These are phyloP conservation scores for Rambutsinella grinnellia DNA, from an alignment of 2,888 invertebrate genomes.

Conservation along the genomic window DNA sequence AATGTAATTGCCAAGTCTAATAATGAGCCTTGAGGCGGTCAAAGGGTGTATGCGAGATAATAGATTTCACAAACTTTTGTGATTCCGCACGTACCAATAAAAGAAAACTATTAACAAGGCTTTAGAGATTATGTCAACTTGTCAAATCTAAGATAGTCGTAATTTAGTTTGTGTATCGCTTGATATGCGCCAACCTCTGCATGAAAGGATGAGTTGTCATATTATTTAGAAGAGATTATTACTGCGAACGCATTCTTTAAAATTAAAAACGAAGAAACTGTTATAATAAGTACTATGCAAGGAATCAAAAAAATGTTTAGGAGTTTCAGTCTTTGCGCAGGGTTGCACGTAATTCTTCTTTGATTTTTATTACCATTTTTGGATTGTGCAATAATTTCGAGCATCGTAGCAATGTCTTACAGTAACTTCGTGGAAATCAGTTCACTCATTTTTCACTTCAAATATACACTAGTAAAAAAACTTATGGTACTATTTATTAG, in stretches of 20 bases:
- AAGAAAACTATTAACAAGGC: neutral
- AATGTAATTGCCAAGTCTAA: neutral
- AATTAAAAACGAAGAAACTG: neutral
- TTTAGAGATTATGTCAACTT: neutral
- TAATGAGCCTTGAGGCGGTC: neutral
- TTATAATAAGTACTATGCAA: neutral
- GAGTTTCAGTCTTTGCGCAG: neutral
- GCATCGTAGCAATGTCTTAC: neutral
- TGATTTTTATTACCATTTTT: neutral
- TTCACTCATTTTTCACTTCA: slow-evolving; percentile 28
- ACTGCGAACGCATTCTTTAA: too few relatives aligned
- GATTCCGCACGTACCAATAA: too few relatives aligned
- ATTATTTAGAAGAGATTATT: too few relatives aligned
- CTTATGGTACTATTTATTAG: slow-evolving; percentile 5
- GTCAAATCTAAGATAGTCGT: too few relatives aligned
- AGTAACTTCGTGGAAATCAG: slow-evolving; percentile 44
- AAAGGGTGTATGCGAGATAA: too few relatives aligned
- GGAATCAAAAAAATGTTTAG: neutral
- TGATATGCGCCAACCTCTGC: too few relatives aligned
- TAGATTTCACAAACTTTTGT: neutral
- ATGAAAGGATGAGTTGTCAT: too few relatives aligned
- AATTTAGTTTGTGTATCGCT: too few relatives aligned
- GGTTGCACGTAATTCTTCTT: neutral
- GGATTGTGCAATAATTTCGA: neutral
- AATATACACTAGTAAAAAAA: neutral